Evolutionary conservation across 2,113 vertebrate species (phyloP).

Genomic region (Cryptotis parvus): DNA sequence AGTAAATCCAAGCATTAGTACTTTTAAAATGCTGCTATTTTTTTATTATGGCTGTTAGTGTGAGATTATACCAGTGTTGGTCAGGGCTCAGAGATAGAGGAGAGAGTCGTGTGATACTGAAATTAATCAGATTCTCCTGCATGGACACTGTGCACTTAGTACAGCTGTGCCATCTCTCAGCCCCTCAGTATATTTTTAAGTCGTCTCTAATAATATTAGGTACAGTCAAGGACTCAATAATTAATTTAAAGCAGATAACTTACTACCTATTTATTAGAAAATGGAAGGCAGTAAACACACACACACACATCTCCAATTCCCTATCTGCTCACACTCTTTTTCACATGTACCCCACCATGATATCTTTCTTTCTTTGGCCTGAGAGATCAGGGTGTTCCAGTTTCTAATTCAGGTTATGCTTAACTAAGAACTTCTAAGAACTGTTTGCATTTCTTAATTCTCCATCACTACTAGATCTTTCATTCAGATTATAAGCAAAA

Average conservation of each 20-base stretch:
- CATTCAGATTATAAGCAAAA: neutral
- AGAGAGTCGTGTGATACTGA: too few relatives aligned
- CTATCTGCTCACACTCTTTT: neutral
- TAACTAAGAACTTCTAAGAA: neutral
- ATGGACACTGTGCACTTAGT: too few relatives aligned
- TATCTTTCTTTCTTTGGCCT: neutral
- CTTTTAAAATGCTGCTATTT: neutral
- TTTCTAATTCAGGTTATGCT: neutral
- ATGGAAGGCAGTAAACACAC: neutral
- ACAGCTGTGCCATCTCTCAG: too few relatives aligned
- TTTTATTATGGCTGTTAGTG: too few relatives aligned
- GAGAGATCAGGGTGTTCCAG: neutral
- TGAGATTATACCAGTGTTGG: too few relatives aligned
- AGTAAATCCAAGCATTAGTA: neutral
- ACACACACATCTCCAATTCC: neutral
- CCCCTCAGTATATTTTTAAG: too few relatives aligned
- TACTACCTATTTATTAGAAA: constrained; percentile 11
- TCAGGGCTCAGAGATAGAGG: too few relatives aligned
- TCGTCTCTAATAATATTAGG: too few relatives aligned
- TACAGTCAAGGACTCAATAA: neutral
- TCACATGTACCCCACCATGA: neutral
- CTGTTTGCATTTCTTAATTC: neutral
- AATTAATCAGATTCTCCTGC: too few relatives aligned
- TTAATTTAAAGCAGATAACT: neutral
- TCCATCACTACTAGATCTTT: neutral